A percentile compares a stretch with the other conserved stretches of the same genome.
These are phyloP conservation scores for Drosophila nr. perissopoda DNA, from an alignment of 2,888 invertebrate genomes.

Conservation along the genomic window DNA sequence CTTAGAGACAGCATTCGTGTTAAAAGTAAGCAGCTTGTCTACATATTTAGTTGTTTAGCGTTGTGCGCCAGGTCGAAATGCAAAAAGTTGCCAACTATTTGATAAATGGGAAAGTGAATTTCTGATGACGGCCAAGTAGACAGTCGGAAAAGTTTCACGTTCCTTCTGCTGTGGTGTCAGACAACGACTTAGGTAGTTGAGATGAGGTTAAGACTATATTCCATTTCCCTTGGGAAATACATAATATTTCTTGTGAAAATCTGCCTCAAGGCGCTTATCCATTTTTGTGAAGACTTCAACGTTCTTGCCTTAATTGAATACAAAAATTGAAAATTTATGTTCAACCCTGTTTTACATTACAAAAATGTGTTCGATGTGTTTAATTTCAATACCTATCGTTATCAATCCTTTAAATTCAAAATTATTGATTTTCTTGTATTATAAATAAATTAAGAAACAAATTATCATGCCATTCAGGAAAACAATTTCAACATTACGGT, in stretches of 20 bases:
- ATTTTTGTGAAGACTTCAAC: not conserved
- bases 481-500: slow-evolving; percentile 34
- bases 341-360: not conserved
- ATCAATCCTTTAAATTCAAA: not conserved
- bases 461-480: not conserved
- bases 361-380: not conserved
- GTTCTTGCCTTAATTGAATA: not conserved
- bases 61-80: slow-evolving; percentile 2
- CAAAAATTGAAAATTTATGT: not conserved
- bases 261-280: too few relatives aligned
- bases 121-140: slow-evolving; percentile 13
- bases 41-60: slow-evolving; percentile 26
- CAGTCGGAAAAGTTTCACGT: slow-evolving; percentile 6
- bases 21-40: slow-evolving; percentile 20
- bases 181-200: not conserved
- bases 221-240: not conserved
- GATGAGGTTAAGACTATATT: not conserved
- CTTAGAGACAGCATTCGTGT: slow-evolving; percentile 28
- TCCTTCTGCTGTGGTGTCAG: not conserved
- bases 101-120: slow-evolving; percentile 51
- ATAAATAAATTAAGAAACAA: not conserved
- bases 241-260: not conserved
- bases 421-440: not conserved
- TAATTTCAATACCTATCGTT: not conserved
- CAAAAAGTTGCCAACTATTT: slow-evolving; percentile 51